Conservation (phyloP, 2,797 vertebrate species). For the Macropodus opercularis region DNA sequence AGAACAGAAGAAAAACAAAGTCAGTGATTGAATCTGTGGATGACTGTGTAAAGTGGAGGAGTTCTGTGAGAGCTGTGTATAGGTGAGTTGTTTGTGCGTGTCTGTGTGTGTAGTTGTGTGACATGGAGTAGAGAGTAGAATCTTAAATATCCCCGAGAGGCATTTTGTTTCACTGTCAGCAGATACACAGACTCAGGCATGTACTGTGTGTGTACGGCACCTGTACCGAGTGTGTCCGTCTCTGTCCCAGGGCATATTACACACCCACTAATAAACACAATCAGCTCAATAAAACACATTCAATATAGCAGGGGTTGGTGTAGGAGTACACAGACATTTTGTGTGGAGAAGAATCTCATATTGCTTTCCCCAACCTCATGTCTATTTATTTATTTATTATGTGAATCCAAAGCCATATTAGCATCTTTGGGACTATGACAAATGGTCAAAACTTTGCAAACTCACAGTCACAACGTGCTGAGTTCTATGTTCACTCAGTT, state of each 20-base stretch:
- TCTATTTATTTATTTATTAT: neutral
- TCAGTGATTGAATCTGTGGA: constrained; percentile 38
- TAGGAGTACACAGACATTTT: neutral
- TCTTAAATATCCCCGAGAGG: constrained; percentile 64
- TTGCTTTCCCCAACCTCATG: constrained; percentile 6
- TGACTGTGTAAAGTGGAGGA: constrained; percentile 22
- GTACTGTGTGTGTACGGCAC: constrained; percentile 46
- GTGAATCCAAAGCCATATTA: neutral
- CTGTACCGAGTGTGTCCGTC: constrained; percentile 4
- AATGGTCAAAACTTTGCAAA: neutral
- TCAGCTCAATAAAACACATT: constrained; percentile 12
- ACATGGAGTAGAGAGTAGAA: constrained; percentile 52
- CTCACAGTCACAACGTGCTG: neutral
- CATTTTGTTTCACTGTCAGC: constrained; percentile 61
- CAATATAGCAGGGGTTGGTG: neutral
- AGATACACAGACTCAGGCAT: constrained; percentile 47
- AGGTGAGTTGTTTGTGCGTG: constrained; percentile 18
- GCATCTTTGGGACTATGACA: neutral
- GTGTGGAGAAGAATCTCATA: constrained; percentile 12
- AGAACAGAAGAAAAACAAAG: constrained; percentile 42
- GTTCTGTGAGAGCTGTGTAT: constrained; percentile 34
- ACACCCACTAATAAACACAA: constrained; percentile 11
- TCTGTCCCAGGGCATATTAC: constrained; percentile 16
- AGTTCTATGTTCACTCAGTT: neutral
- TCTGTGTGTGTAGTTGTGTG: constrained; percentile 38